These are phyloP conservation scores for Hippocampus zosterae DNA, from an alignment of 2,113 vertebrate species.

Conservation along the genomic window DNA sequence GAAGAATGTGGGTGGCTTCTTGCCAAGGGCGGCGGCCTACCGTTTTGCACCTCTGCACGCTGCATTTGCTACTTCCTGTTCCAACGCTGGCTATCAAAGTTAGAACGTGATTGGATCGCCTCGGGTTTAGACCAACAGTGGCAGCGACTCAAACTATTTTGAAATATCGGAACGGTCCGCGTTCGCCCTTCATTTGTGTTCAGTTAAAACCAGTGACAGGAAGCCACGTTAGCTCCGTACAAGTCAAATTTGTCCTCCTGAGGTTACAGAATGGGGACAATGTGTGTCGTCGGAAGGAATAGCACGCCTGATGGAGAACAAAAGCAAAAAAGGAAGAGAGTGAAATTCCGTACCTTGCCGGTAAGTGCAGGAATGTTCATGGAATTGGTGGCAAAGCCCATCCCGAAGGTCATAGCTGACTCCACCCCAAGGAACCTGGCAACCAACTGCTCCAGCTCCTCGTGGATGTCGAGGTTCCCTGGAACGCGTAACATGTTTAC, in stretches of 20 bases:
- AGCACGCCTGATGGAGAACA: not conserved
- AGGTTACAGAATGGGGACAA: not conserved
- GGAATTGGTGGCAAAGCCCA: slow-evolving; percentile 97
- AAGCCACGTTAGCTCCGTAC: slow-evolving; percentile 18
- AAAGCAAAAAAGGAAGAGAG: slow-evolving; percentile 21
- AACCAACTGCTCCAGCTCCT: slow-evolving; percentile 86
- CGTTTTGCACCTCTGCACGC: not conserved
- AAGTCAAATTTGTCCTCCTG: slow-evolving; percentile 6
- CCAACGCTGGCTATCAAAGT: not conserved
- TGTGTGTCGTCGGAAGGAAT: not conserved
- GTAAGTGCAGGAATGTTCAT: slow-evolving; percentile 97
- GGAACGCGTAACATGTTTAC: not conserved
- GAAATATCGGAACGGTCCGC: slow-evolving; percentile 35
- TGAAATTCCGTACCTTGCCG: slow-evolving; percentile 79
- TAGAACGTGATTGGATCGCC: not conserved
- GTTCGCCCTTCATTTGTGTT: slow-evolving; percentile 22
- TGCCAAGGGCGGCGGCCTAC: not conserved
- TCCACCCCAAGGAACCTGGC: slow-evolving; percentile 91
- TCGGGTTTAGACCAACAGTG: slow-evolving; percentile 8
- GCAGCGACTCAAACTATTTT: slow-evolving; percentile 18
- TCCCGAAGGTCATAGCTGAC: slow-evolving; percentile 90
- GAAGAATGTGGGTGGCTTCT: slow-evolving; percentile 10
- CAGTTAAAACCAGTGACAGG: slow-evolving; percentile 12
- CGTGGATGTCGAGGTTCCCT: slow-evolving; percentile 93
- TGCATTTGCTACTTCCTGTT: slow-evolving; percentile 24